These are phyloP conservation scores for Plectropomus leopardus DNA, from an alignment of 2,113 vertebrate species.

Conservation along the genomic window DNA sequence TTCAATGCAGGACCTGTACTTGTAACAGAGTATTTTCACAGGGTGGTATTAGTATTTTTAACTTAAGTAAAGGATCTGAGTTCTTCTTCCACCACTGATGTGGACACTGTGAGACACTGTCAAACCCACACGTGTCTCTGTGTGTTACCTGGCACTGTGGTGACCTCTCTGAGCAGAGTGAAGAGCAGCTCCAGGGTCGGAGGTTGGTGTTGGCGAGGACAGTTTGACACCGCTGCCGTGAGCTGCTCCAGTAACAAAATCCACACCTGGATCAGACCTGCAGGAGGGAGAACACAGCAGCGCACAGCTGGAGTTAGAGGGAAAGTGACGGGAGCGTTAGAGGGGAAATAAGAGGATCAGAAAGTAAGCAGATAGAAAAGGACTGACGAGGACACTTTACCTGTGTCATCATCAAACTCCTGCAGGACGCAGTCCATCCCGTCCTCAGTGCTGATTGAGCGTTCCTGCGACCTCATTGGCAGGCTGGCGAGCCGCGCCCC, in stretches of 20 bases:
- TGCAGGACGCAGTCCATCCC: conserved; percentile 92
- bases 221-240: conserved; percentile 95
- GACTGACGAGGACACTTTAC: conserved; percentile 73
- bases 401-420: conserved; percentile 96
- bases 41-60: too few relatives aligned
- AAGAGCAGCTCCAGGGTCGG: conserved; percentile 96
- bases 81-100: too few relatives aligned
- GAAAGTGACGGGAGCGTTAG: too few relatives aligned
- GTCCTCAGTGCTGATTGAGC: conserved; percentile 92
- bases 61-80: too few relatives aligned
- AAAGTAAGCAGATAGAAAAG: background rate
- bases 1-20: too few relatives aligned
- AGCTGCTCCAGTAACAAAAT: conserved; percentile 95
- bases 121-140: background rate
- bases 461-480: conserved; percentile 89
- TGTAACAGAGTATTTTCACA: too few relatives aligned
- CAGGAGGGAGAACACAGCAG: background rate
- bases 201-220: conserved; percentile 96
- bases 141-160: conserved; percentile 88
- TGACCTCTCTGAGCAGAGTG: conserved; percentile 91
- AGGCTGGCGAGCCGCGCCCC: conserved; percentile 91
- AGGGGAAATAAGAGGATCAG: background rate
- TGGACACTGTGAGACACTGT: background rate
- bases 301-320: background rate
- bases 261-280: conserved; percentile 98